These are phyloP conservation scores for Trichogramma evanescens DNA, from an alignment of 2,888 invertebrate species.

Conservation along the genomic window DNA sequence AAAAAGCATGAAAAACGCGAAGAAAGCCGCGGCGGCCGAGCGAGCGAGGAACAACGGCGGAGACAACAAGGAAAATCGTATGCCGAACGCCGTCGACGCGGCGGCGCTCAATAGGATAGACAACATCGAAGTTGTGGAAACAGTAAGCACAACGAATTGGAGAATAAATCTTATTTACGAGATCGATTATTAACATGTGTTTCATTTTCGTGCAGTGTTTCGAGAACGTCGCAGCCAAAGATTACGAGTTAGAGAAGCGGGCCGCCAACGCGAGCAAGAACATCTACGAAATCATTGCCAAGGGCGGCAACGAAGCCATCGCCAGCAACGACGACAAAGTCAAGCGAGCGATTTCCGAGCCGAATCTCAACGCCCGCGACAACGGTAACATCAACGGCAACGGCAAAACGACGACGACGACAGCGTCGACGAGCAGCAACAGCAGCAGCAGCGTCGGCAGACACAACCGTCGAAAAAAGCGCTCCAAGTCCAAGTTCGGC, in stretches of 20 bases:
- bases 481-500: constrained; percentile 54
- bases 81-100: constrained; percentile 5
- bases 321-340: constrained; percentile 28
- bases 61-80: constrained; percentile 26
- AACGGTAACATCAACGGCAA: constrained; percentile 28
- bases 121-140: constrained; percentile 25
- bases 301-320: constrained; percentile 24
- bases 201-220: constrained; percentile 20
- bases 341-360: constrained; percentile 51
- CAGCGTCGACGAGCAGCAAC: constrained; percentile 42
- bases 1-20: constrained; percentile 23
- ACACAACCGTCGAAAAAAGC: constrained; percentile 32
- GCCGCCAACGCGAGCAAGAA: too few species aligned
- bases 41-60: constrained; percentile 26
- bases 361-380: constrained; percentile 51
- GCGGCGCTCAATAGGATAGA: constrained; percentile 26
- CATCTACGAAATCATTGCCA: too few species aligned
- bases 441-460: constrained; percentile 32
- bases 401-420: constrained; percentile 11
- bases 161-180: background rate
- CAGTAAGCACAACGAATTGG: constrained; percentile 16
- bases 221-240: constrained; percentile 22
- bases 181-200: too few species aligned
- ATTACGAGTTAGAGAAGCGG: constrained; percentile 8
- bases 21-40: constrained; percentile 6